Evolutionary conservation across 2,113 vertebrate species (phyloP).

Genomic region (Megaleporinus macrocephalus): DNA sequence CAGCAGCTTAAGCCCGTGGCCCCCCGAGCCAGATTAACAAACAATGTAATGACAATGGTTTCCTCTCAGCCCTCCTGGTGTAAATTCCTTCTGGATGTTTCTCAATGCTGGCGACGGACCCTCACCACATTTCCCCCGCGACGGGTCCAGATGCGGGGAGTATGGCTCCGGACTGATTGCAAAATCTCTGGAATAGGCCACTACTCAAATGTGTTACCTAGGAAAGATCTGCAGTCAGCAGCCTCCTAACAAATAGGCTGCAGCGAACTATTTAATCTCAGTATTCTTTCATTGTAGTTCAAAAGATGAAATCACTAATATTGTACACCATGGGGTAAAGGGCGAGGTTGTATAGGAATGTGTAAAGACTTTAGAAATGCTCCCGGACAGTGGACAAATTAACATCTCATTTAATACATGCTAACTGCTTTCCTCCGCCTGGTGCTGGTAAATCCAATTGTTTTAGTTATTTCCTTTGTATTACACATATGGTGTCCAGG

Average conservation of each 20-base stretch:
- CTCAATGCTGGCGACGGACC: conserved; percentile 26
- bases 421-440: too few relatives aligned
- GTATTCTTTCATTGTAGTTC: not conserved
- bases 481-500: too few relatives aligned
- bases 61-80: conserved; percentile 20
- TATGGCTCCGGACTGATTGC: not conserved
- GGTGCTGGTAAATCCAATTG: too few relatives aligned
- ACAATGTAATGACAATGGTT: conserved; percentile 51
- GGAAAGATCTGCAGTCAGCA: conserved; percentile 5
- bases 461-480: too few relatives aligned
- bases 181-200: conserved; percentile 16
- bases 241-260: not conserved
- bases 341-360: not conserved
- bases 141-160: conserved; percentile 41
- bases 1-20: conserved; percentile 1
- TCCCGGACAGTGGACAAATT: too few relatives aligned
- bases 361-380: not conserved
- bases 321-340: not conserved
- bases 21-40: conserved; percentile 42
- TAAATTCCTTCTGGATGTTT: conserved; percentile 46
- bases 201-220: conserved; percentile 10
- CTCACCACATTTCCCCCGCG: conserved; percentile 17
- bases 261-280: not conserved
- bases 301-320: not conserved
- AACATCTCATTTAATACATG: too few relatives aligned